Percentiles rank a stretch among this genome's conserved stretches.
phyloP scores from a whole-genome alignment of 2,888 invertebrate species.

The Phorcus lineatus region DNA sequence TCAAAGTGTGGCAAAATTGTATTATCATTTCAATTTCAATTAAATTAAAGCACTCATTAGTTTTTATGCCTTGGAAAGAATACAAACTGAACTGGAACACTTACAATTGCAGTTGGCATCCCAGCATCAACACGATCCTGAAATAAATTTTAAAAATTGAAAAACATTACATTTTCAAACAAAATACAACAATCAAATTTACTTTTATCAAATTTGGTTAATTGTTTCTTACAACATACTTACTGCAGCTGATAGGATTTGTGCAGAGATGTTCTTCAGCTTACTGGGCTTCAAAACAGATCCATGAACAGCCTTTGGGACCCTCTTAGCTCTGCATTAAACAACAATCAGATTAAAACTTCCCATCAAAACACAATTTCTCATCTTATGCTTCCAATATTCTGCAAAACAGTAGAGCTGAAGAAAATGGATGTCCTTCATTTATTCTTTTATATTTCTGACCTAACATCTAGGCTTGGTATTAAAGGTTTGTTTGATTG shows the following conservation, averaged over 20 bases:
- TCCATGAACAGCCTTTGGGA: conserved; percentile 68
- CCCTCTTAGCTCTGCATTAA: conserved; percentile 44
- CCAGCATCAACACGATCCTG: conserved; percentile 91
- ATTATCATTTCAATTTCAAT: too few relatives aligned
- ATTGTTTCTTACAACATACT: conserved; percentile 66
- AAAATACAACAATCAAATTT: background rate
- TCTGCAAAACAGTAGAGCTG: too few relatives aligned
- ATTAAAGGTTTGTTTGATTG: too few relatives aligned
- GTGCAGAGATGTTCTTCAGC: conserved; percentile 91
- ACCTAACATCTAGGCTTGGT: too few relatives aligned
- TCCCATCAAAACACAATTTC: too few relatives aligned
- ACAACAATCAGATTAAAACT: background rate
- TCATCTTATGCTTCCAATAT: too few relatives aligned
- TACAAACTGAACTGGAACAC: conserved; percentile 21
- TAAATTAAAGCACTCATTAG: too few relatives aligned
- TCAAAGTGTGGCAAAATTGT: too few relatives aligned
- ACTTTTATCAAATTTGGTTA: background rate
- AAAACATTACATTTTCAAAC: background rate
- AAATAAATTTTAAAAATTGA: conserved; percentile 20
- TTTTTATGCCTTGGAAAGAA: too few relatives aligned
- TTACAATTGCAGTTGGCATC: conserved; percentile 84
- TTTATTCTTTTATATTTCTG: too few relatives aligned
- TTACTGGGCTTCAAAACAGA: conserved; percentile 85
- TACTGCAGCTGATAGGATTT: conserved; percentile 90
- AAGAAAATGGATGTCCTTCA: too few relatives aligned